phyloP scores from a whole-genome alignment of 2,888 invertebrate species.

The Dorcus hopei region DNA sequence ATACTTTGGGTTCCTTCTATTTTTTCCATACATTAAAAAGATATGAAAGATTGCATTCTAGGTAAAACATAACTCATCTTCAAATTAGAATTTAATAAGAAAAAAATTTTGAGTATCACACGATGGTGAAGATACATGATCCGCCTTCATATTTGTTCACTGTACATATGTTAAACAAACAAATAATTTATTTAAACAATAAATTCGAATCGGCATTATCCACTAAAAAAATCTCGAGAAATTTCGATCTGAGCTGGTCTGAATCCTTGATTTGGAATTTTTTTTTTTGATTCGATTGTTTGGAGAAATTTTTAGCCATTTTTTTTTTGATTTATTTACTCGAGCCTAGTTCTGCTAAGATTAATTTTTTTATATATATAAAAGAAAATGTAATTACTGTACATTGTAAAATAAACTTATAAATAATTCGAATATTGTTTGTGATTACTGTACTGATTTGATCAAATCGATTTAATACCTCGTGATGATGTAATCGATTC shows the following conservation, averaged over 20 bases:
- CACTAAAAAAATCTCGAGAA: constrained; percentile 1
- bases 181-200: neutral
- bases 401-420: constrained; percentile 15
- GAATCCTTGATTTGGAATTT: too few species aligned
- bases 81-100: too few species aligned
- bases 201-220: neutral
- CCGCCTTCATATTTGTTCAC: neutral
- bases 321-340: neutral
- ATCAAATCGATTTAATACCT: too few species aligned
- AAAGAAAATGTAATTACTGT: constrained; percentile 10
- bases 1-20: too few species aligned
- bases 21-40: too few species aligned
- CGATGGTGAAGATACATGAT: neutral
- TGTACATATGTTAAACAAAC: neutral
- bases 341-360: neutral
- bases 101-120: too few species aligned
- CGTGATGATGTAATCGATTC: too few species aligned
- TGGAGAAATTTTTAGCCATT: neutral
- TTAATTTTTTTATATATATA: constrained; percentile 10
- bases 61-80: too few species aligned
- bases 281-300: too few species aligned
- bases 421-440: constrained; percentile 21
- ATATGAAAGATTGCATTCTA: too few species aligned
- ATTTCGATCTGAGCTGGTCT: neutral
- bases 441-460: neutral